Base-by-base conservation (phyloP, 1,140 invertebrate genomes). In the Eumeta japonica region DNA sequence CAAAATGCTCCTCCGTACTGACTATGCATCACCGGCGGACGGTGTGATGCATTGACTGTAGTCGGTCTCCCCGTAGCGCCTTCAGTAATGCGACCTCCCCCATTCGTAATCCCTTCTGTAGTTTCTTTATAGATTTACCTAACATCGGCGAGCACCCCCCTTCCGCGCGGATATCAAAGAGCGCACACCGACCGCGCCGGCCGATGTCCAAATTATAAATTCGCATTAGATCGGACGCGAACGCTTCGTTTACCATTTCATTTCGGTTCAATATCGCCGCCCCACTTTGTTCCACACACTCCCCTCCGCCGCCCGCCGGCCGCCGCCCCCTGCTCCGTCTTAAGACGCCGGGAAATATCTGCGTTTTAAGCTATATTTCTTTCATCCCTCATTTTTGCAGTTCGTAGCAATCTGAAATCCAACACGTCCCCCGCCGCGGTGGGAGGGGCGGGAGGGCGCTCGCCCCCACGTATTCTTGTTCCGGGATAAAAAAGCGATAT, bases 301-400 rank as follows among this genome's bases (percentile, higher is more conserved):
- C 66, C 61, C 59, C 13, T 18, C 33, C 15, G 3, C 11, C 15
- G 35, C 28, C 39, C 46, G 31, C 54, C 53, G 35, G 45, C 52
- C 43, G 29, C 51, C 37, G 32, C 45, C 50, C 49, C 36, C 50
- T 47, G 55, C 43, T 31, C 55, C 64, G 58, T 59, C 68, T 73
- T 66, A 71, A 74, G 68, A 74, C 62, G 66, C 62, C 68, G 64
- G 62, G 68, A 76, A 75, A 73, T 75, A 75, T 75, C 72, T 75
- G 70, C 72, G 75, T 77, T 75, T 77, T 77, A 77, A 77, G 75
- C 73, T 77, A 77, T 77, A 77, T 77, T 77, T 77, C 75, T 77
- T 77, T 77, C 75, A 77, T 77, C 75, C 75, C 75, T 77, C 75
- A 77, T 77, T 77, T 77, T 75, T 77, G 72, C 72, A 77, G 74